Conservation (phyloP, 2,888 invertebrate species). For the Eustalomyia histrio region DNA sequence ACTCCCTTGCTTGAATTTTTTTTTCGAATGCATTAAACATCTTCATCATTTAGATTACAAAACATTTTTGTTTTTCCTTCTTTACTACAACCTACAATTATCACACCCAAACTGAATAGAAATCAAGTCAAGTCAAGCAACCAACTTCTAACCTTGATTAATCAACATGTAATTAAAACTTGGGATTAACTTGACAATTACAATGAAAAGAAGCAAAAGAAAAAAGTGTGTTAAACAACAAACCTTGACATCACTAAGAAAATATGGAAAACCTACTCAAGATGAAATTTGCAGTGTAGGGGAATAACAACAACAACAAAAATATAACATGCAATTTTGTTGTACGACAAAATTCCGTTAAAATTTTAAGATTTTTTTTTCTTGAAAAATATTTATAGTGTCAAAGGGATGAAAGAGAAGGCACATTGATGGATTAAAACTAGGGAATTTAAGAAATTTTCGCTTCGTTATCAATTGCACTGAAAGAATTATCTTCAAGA, state of each 20-base stretch:
- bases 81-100: slow-evolving; percentile 36
- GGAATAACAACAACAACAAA: neutral
- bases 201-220: slow-evolving; percentile 26
- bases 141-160: slow-evolving; percentile 33
- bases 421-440: neutral
- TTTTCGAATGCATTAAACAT: neutral
- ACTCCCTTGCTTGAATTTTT: neutral
- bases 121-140: slow-evolving; percentile 16
- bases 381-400: neutral
- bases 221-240: slow-evolving; percentile 12
- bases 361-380: neutral
- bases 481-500: no score
- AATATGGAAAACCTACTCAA: slow-evolving; percentile 19
- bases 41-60: neutral
- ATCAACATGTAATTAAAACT: slow-evolving; percentile 54
- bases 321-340: slow-evolving; percentile 7
- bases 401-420: neutral
- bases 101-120: slow-evolving; percentile 34
- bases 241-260: slow-evolving; percentile 37
- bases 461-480: no score
- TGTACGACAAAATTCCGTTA: neutral
- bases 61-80: slow-evolving; percentile 3
- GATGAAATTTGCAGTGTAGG: neutral
- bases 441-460: no score
- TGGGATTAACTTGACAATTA: slow-evolving; percentile 51